A percentile compares a stretch with the other conserved stretches of the same genome.
These are phyloP conservation scores for Poeciliopsis turrubarensis DNA, from an alignment of 2,113 vertebrate genomes.

Conservation along the genomic window DNA sequence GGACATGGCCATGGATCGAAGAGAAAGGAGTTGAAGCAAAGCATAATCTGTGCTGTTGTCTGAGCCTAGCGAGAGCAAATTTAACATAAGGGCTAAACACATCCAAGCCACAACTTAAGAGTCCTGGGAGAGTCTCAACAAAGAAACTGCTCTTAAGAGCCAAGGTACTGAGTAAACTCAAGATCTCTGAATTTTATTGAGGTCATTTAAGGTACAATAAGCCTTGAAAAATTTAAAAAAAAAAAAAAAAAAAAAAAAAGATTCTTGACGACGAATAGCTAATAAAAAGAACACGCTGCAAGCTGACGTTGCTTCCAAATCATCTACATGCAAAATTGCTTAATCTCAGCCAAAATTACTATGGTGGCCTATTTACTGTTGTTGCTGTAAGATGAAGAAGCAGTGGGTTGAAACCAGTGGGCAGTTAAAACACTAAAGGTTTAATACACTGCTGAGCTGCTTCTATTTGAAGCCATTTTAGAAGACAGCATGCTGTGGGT, in stretches of 20 bases:
- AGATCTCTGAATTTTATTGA: constrained; percentile 7
- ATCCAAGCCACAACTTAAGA: constrained; percentile 37
- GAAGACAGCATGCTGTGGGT: constrained; percentile 60
- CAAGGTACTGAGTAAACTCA: constrained; percentile 1
- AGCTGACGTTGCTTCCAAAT: constrained; percentile 12
- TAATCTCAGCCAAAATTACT: constrained; percentile 17
- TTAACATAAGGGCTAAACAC: constrained; percentile 62
- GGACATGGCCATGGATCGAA: constrained; percentile 40
- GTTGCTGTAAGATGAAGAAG: constrained; percentile 58
- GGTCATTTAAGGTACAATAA: constrained; percentile 11
- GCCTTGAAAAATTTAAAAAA: no score
- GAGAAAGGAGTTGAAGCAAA: constrained; percentile 24
- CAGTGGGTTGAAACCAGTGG: constrained; percentile 70
- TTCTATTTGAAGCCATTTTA: constrained; percentile 69
- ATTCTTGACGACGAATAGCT: neutral
- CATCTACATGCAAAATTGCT: neutral
- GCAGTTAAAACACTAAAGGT: constrained; percentile 64
- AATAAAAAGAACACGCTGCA: neutral
- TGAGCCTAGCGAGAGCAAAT: constrained; percentile 43
- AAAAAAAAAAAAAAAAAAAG: no score
- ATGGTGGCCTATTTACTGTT: constrained; percentile 51
- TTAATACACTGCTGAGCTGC: constrained; percentile 68
- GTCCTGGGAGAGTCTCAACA: constrained; percentile 37
- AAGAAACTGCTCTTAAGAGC: constrained; percentile 24
- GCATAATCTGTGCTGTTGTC: constrained; percentile 63